phyloP scores from a whole-genome alignment of 2,797 vertebrate genomes.

The Acrocephalus scirpaceus region DNA sequence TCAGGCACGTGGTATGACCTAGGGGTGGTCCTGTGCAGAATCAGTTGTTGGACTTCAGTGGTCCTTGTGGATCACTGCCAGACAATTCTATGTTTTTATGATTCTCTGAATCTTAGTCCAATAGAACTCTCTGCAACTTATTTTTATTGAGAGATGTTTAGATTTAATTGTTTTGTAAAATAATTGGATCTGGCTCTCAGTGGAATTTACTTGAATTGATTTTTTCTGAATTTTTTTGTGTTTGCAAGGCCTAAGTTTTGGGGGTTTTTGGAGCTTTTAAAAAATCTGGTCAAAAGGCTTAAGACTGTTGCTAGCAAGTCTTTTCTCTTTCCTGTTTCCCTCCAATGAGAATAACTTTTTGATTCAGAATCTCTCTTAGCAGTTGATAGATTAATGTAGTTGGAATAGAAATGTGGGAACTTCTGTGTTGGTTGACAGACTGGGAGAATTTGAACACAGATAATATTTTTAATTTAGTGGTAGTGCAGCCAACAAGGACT shows the following conservation, averaged over 20 bases:
- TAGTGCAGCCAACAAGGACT: neutral
- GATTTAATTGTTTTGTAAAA: neutral
- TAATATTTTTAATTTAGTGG: neutral
- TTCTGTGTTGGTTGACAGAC: neutral
- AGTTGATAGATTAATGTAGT: neutral
- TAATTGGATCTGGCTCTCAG: neutral
- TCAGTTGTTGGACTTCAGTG: neutral
- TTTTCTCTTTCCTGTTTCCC: neutral
- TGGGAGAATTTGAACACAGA: neutral
- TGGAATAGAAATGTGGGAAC: neutral
- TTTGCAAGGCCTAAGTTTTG: neutral
- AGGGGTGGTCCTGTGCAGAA: neutral
- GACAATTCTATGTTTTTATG: neutral
- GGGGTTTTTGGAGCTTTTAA: neutral
- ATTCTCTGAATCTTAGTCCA: neutral
- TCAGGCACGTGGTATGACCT: neutral
- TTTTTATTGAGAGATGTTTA: neutral
- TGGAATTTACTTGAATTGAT: neutral
- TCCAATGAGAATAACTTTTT: neutral
- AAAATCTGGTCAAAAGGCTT: neutral
- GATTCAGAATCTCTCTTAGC: neutral
- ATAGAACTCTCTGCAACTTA: neutral
- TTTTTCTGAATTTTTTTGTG: neutral
- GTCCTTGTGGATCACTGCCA: neutral
- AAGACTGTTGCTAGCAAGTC: neutral